Evolutionary conservation across 2,888 invertebrate genomes (phyloP), one percentile per base, ranked within the genome.

Genomic region (Caenorhabditis uteleia): DNA sequence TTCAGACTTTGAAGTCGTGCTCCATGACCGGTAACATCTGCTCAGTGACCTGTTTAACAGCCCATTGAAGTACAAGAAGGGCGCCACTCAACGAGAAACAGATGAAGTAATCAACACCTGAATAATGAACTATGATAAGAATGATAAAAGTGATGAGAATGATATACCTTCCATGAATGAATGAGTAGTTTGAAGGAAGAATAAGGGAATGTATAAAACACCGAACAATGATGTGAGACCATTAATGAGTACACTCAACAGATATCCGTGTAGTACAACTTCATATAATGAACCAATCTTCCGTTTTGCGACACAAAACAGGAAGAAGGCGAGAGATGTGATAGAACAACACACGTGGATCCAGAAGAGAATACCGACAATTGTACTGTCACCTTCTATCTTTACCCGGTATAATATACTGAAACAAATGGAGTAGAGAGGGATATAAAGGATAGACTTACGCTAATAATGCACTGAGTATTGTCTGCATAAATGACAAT

Each of bases 11-110:
- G 43, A 65, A 65, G 40, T 58, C 55, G 47, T 65, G 68, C 53
- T 71, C 71, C 68, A 71, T 71, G 29, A 71, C 56, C 47, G 71
- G 71, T 53, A 71, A 43, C 71, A 71, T 71, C 55, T 68, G 65
- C 50, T 71, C 71, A 49, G 65, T 65, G 54, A 68, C 62, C 42
- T 51, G 42, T 55, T 57, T 65, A 33, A 54, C 49, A 10, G 53
- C 46, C 51, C 51, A 57, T 21, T 55, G 59, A 31, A 60, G 53
- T 25, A 42, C 60, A 14, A 65, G 49, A 8, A 65, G 47, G 5
- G 43, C 31, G 5, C 44, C 51, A 18, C 48, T 44, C 12, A 50
- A 43, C 4, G 43, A 42, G 46, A 65, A 65, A 31, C 51, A 53
- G 31, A 65, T 47, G 45, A 65, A 58, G 26, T 56, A 66, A 46